Evolutionary conservation across 2,113 vertebrate species (phyloP).

Genomic region (Salvelinus sp.): DNA sequence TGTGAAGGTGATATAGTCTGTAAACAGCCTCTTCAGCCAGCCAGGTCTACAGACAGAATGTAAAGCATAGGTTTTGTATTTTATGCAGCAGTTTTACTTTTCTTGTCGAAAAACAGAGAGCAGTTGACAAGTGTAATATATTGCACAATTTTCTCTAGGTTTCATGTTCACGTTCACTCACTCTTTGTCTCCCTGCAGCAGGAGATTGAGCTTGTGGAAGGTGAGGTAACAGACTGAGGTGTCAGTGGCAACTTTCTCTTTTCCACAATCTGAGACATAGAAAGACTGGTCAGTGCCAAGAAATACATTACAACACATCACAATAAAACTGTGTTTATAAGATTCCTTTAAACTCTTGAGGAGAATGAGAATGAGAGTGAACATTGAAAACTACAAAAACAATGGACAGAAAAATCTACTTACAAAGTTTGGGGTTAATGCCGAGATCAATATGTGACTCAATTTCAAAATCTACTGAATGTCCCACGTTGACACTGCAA

Average conservation of each 20-base stretch:
- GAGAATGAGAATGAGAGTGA: neutral
- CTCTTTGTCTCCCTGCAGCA: slow-evolving; percentile 81
- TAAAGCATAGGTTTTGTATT: no score
- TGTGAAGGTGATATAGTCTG: slow-evolving; percentile 84
- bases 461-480: slow-evolving; percentile 82
- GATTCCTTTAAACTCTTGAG: no score
- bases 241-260: slow-evolving; percentile 73
- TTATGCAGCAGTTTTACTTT: neutral
- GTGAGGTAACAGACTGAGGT: slow-evolving; percentile 77
- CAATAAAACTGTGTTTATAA: no score
- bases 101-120: neutral
- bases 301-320: neutral
- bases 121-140: neutral
- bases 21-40: slow-evolving; percentile 86
- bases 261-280: slow-evolving; percentile 71
- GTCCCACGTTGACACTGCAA: slow-evolving; percentile 67
- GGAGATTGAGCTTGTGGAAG: slow-evolving; percentile 80
- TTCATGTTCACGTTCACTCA: slow-evolving; percentile 59
- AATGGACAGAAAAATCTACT: slow-evolving; percentile 48
- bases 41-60: slow-evolving; percentile 70
- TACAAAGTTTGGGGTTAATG: slow-evolving; percentile 78
- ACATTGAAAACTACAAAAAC: neutral
- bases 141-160: neutral
- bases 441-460: slow-evolving; percentile 80
- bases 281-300: neutral